phyloP scores from a whole-genome alignment of 2,888 invertebrate species.

The Litoditis marina region DNA sequence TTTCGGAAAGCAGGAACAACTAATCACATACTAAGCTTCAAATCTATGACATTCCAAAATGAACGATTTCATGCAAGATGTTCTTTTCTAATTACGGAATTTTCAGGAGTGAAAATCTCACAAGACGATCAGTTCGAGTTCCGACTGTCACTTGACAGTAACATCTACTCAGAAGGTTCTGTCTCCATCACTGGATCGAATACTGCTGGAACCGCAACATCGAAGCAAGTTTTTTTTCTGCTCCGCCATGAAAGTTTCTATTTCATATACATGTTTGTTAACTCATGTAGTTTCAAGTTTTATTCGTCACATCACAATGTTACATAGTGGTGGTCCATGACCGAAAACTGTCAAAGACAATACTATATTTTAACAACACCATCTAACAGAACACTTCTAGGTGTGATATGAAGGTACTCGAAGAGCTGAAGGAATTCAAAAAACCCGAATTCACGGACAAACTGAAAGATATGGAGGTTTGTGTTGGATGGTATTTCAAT shows the following conservation, averaged over 20 bases:
- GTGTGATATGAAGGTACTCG: conserved; percentile 39
- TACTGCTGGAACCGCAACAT: conserved; percentile 33
- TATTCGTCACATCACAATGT: too few relatives aligned
- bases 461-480: conserved; percentile 79
- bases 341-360: too few relatives aligned
- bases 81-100: too few relatives aligned
- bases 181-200: conserved; percentile 32
- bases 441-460: conserved; percentile 80
- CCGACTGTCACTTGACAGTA: conserved; percentile 43
- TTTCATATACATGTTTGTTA: neutral
- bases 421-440: conserved; percentile 59
- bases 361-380: neutral
- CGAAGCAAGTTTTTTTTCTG: conserved; percentile 15
- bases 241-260: neutral
- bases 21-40: too few relatives aligned
- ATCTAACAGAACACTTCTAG: conserved; percentile 1
- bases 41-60: too few relatives aligned
- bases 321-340: too few relatives aligned
- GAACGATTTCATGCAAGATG: neutral
- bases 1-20: too few relatives aligned
- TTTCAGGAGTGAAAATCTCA: conserved; percentile 33
- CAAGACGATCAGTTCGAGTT: conserved; percentile 50
- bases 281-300: too few relatives aligned
- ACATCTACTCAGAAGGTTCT: conserved; percentile 27
- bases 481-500: too few relatives aligned